Percentiles rank a stretch among this genome's conserved stretches.
phyloP scores from a whole-genome alignment of 2,113 vertebrate genomes.

The Lichenostomus cassidix region DNA sequence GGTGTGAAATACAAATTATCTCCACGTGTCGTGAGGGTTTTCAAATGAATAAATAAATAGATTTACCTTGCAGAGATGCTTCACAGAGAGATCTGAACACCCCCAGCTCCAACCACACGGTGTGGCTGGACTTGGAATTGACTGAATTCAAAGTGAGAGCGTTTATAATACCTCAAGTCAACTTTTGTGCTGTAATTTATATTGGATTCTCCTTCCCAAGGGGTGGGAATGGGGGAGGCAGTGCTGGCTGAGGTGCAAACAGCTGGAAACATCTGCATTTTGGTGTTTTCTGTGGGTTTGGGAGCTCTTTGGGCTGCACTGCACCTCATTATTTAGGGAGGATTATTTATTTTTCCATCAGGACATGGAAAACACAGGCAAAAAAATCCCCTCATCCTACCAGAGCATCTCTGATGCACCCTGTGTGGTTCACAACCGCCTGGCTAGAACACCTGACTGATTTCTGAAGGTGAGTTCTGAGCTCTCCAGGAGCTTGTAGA shows the following conservation, averaged over 20 bases:
- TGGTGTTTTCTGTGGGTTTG: background rate
- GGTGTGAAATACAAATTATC: background rate
- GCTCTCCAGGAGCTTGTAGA: background rate
- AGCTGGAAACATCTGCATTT: background rate
- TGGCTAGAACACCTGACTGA: background rate
- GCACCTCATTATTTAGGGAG: background rate
- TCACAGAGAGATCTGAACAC: background rate
- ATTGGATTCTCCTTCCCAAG: background rate
- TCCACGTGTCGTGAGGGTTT: fast-evolving
- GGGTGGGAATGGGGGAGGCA: background rate
- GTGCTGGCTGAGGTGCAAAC: background rate
- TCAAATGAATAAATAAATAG: background rate
- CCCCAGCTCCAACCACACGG: background rate
- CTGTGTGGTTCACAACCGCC: background rate
- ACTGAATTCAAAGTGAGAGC: background rate
- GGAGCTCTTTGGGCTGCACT: background rate
- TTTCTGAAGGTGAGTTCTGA: background rate
- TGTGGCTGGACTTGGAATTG: background rate
- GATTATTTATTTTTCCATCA: no score
- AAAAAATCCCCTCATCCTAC: background rate
- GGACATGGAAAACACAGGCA: no score
- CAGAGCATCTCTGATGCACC: background rate
- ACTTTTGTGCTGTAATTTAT: background rate
- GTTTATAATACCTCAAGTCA: background rate
- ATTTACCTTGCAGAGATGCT: background rate